phyloP scores from a whole-genome alignment of 2,113 vertebrate species.

The Ginglymostoma cirratum region DNA sequence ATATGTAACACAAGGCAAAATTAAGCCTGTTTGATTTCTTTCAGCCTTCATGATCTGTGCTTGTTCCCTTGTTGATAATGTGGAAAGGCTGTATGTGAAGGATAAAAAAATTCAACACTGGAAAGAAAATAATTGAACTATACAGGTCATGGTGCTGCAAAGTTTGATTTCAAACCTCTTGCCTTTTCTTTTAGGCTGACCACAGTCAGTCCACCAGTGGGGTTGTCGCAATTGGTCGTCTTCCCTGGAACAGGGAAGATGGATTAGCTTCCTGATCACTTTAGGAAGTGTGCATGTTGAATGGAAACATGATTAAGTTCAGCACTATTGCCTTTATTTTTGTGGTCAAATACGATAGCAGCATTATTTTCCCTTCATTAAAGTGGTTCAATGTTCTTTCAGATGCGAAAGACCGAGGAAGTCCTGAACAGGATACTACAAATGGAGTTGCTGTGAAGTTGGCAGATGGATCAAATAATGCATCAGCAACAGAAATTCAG shows the following conservation, averaged over 20 bases:
- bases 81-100: not conserved
- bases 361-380: not conserved
- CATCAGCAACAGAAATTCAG: conserved; percentile 71
- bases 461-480: conserved; percentile 72
- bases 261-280: not conserved
- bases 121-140: not conserved
- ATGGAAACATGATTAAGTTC: not conserved
- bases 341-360: no score
- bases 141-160: not conserved
- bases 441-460: conserved; percentile 72
- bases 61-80: not conserved
- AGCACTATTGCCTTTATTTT: not conserved
- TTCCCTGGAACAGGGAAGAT: not conserved
- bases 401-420: conserved; percentile 84
- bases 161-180: not conserved
- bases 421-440: conserved; percentile 86
- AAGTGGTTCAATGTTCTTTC: conserved; percentile 40
- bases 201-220: not conserved
- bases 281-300: not conserved
- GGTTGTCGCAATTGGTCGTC: not conserved
- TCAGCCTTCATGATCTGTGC: not conserved
- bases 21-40: not conserved
- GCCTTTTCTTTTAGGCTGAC: not conserved
- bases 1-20: not conserved
- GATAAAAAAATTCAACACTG: not conserved